These are phyloP conservation scores for Apis cerana DNA, from an alignment of 1,140 invertebrate species.

Conservation along the genomic window DNA sequence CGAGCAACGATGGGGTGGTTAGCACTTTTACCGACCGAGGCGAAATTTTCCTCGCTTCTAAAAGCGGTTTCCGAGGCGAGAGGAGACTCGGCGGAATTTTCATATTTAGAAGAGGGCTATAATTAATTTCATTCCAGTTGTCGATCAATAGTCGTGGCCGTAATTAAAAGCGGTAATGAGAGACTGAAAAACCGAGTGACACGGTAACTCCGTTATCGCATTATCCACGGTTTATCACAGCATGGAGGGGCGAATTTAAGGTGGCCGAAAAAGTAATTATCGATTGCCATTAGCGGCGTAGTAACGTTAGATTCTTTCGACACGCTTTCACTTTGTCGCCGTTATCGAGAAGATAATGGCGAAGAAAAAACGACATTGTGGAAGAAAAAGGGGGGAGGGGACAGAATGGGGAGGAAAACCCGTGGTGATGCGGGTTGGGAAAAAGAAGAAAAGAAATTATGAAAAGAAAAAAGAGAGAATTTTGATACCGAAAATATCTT, in stretches of 20 bases:
- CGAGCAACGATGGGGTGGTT: background rate
- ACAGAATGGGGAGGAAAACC: too few relatives aligned
- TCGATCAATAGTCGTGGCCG: constrained; percentile 4
- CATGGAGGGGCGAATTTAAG: constrained; percentile 19
- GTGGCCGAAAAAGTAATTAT: constrained; percentile 41
- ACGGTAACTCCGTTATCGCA: constrained; percentile 27
- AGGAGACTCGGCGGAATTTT: background rate
- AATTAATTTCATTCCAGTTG: constrained; percentile 25
- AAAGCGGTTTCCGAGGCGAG: background rate
- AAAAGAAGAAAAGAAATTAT: background rate
- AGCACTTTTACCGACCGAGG: background rate
- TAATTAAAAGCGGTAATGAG: constrained; percentile 41
- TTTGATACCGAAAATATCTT: background rate
- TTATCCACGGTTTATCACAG: constrained; percentile 26
- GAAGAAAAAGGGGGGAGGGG: background rate
- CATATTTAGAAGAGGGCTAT: constrained; percentile 14
- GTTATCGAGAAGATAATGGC: constrained; percentile 43
- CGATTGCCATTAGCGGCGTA: constrained; percentile 21
- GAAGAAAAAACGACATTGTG: background rate
- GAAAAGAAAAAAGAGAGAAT: background rate
- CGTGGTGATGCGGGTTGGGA: background rate
- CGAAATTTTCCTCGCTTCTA: background rate
- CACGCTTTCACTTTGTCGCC: constrained; percentile 8
- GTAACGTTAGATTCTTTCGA: constrained; percentile 22
- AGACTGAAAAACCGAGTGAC: constrained; percentile 27